These are phyloP conservation scores for Sakesphorus luctuosus DNA, from an alignment of 2,113 vertebrate genomes.

Conservation along the genomic window DNA sequence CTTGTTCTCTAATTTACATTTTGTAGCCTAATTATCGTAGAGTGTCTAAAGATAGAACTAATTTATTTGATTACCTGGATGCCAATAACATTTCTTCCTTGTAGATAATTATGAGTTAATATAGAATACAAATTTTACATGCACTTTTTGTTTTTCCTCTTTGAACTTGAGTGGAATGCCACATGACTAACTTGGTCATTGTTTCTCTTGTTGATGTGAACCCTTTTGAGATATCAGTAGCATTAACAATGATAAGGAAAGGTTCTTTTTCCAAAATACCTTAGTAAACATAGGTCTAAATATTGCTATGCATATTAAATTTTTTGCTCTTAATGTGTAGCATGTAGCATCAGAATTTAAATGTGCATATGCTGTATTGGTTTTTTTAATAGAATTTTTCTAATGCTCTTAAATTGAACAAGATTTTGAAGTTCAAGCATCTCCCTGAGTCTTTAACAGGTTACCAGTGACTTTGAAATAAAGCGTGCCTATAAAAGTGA, in stretches of 20 bases:
- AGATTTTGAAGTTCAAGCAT: neutral
- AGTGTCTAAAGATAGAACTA: neutral
- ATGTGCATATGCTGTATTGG: neutral
- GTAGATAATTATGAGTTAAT: neutral
- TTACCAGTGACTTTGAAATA: neutral
- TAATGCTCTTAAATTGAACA: neutral
- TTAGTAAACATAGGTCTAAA: neutral
- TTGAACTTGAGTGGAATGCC: neutral
- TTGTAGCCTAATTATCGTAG: neutral
- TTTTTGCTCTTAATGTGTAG: neutral
- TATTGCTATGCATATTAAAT: neutral
- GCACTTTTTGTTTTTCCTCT: neutral
- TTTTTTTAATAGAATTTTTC: neutral
- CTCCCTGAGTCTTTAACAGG: neutral
- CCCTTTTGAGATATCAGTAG: neutral
- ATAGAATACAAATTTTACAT: neutral
- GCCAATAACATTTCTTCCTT: neutral
- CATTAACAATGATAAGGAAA: neutral
- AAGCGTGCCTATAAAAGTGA: neutral
- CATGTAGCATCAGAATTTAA: neutral
- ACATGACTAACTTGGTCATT: neutral
- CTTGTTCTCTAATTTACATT: neutral
- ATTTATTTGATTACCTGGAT: neutral
- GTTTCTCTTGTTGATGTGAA: neutral
- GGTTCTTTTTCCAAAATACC: neutral